A percentile compares a stretch with the other conserved stretches of the same genome.
Evolutionary conservation across 1,140 invertebrate species (phyloP).

Genomic region (Cydia pomonella): DNA sequence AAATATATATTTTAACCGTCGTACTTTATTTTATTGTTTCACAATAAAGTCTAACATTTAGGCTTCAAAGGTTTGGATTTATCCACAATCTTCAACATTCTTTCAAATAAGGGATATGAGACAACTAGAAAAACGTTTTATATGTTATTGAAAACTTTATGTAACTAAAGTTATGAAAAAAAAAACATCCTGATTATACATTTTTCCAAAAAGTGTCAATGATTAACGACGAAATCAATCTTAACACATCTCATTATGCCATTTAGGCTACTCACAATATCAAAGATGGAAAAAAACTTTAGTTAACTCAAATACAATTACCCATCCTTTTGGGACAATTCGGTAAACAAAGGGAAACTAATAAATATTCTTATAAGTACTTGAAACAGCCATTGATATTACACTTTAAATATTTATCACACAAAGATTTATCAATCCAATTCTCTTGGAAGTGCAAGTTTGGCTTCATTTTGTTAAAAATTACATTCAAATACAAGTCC

Average conservation of each 20-base stretch:
- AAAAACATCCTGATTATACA: no score
- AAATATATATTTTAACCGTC: slow-evolving; percentile 27
- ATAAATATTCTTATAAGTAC: neutral
- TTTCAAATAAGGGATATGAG: slow-evolving; percentile 6
- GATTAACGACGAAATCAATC: no score
- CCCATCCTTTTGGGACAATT: neutral
- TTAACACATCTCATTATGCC: no score
- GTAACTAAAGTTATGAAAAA: no score
- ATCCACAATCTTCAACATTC: neutral
- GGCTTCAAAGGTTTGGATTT: slow-evolving; percentile 35
- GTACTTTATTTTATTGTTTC: slow-evolving; percentile 42
- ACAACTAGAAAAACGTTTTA: neutral
- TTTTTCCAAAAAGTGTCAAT: no score
- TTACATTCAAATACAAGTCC: neutral
- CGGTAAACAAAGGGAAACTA: neutral
- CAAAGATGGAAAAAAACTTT: no score
- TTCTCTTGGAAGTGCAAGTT: neutral
- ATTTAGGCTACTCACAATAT: no score
- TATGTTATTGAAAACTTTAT: no score
- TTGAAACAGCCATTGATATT: slow-evolving; percentile 10
- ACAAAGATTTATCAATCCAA: neutral
- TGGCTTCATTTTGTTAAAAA: neutral
- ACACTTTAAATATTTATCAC: slow-evolving; percentile 4
- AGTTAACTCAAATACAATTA: no score
- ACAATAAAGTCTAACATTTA: slow-evolving; percentile 46